phyloP scores from a whole-genome alignment of 2,888 invertebrate species.

The Amitus sp. region DNA sequence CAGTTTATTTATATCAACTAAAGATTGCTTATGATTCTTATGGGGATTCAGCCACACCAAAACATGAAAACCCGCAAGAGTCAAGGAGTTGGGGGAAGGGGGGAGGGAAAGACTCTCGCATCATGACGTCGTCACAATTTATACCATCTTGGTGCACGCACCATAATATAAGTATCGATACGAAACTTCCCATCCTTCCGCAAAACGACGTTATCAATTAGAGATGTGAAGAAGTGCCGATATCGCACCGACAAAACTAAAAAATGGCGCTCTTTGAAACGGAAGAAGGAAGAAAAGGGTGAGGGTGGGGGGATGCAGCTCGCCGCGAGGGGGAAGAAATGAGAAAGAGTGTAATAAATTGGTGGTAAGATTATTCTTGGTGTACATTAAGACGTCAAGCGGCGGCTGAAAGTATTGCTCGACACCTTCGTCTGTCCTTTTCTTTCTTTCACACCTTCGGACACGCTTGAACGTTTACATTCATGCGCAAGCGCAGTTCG shows the following conservation, averaged over 20 bases:
- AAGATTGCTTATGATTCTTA: no score
- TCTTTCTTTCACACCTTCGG: slow-evolving; percentile 38
- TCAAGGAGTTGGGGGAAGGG: no score
- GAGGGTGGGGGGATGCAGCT: slow-evolving; percentile 24
- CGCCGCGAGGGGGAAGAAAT: slow-evolving; percentile 55
- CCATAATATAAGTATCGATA: no score
- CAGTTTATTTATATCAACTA: no score
- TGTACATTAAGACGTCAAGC: slow-evolving; percentile 67
- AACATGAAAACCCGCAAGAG: no score
- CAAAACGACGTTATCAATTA: slow-evolving; percentile 63
- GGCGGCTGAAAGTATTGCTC: slow-evolving; percentile 64
- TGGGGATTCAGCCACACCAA: no score
- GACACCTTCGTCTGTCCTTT: slow-evolving; percentile 58
- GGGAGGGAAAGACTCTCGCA: no score
- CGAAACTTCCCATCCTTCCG: slow-evolving; percentile 16
- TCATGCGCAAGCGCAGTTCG: no score
- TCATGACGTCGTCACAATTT: no score
- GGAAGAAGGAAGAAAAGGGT: slow-evolving; percentile 23
- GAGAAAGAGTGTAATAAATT: slow-evolving; percentile 66
- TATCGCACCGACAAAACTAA: slow-evolving; percentile 10
- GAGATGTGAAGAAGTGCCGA: slow-evolving; percentile 33
- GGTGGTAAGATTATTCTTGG: slow-evolving; percentile 66
- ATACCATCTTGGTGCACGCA: no score
- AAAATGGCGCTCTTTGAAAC: slow-evolving; percentile 30
- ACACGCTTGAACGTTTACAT: no score